Evolutionary conservation across 1,140 invertebrate genomes (phyloP), one percentile per base, ranked within the genome.

Genomic region (Cyrtorhinus lividipennis): DNA sequence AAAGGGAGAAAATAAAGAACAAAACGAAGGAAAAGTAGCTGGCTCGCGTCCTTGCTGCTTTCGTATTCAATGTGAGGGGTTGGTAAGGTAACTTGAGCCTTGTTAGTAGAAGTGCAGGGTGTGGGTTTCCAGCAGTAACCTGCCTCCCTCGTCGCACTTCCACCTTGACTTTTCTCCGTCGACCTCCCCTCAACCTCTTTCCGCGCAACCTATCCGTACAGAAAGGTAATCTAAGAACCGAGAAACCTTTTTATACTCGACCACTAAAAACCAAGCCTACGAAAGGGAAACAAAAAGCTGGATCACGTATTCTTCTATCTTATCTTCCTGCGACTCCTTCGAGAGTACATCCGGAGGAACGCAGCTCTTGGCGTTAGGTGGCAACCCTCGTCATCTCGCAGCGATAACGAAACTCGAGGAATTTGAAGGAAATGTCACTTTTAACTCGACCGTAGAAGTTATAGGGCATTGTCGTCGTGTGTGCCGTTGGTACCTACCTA

Each of bases 211-310:
- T 38, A 5, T 38, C 30, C 30, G 15, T 38, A 15, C 48, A 3
- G 5, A 22, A 8, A 20, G 48, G 48, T 53, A 53, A 53, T 53
- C 48, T 20, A 53, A 53, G 48, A 53, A 53, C 48, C 48, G 48
- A 53, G 48, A 53, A 53, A 53, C 48, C 48, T 53, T 53, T 53
- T 53, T 53, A 53, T 53, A 53, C 48, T 53, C 48, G 20, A 13
- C 48, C 20, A 53, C 48, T 53, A 53, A 53, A 53, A 38, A 8
- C 30, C 30, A 38, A 8, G 15, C 30, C 30, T 38, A 8, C 30
- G 5, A 8, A n/a, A n/a, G 5, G 30, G 30, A 38, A 38, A 38
- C 30, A 38, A 38, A 38, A 38, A 38, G 30, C 30, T 15, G 30
- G 30, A 38, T 38, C 15, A 38, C 30, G 5, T 15, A 5, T 38